Base-by-base conservation (phyloP, 2,113 vertebrate genomes). In the Tachuris rubrigastra region DNA sequence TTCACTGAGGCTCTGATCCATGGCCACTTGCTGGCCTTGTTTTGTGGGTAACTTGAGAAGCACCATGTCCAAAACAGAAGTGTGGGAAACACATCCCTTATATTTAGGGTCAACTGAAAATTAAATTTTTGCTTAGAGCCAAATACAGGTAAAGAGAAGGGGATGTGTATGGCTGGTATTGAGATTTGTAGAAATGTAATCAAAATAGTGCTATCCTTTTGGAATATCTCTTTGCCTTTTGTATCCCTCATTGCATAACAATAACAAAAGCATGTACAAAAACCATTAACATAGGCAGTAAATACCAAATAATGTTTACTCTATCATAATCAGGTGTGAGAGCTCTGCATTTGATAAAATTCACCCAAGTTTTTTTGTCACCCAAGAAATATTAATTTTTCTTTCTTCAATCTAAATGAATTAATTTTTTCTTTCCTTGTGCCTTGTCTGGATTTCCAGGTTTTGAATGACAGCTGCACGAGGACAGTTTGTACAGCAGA, bases 21-120 rank as follows among this genome's bases (percentile, higher is more conserved):
- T 0, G 0, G 65, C 55, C 58, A 18, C 66, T 86, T 1, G 1
- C 33, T 5, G 3, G 56, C 65, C 68, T 84, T 10, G 4, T 74
- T 67, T 77, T 88, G 59, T 77, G 60, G 56, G 49, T 41, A 74
- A 77, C 15, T 63, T 67, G 35, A 65, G 68, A 81, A 33, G 46
- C 31, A 74, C 6, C 2, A 1, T 5, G 50, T 28, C 27, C 33
- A 67, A 79, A 94, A 65, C 27, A 49, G 22, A 90, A 44, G 56
- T 35, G 52, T 35, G 31, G 20, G 22, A 86, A 94, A 77, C 19
- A 30, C 15, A 17, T 79, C 14, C 47, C n/a, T 63, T 28, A 16
- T 58, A 23, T 76, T 87, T 59, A 75, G 31, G 14, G 28, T 42
- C 41, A 41, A 62, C 37, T 78, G 44, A 87, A 49, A 66, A 77